Evolutionary conservation across 2,797 vertebrate species (phyloP), one percentile per base, ranked within the genome.

Genomic region (Intellagama lesueurii): DNA sequence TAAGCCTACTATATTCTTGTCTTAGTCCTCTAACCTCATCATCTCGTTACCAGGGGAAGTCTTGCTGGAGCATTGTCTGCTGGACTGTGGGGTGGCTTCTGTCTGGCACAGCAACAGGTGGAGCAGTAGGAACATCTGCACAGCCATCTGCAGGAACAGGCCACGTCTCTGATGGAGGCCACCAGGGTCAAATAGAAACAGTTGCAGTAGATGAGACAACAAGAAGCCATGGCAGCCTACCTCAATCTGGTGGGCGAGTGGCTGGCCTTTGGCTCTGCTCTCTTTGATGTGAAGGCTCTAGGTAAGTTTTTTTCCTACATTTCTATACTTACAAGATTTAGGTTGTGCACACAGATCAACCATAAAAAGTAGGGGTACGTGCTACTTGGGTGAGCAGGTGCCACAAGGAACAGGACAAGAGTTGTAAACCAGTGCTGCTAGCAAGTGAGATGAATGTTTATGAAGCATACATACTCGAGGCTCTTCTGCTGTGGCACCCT

Each of bases 251-350:
- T 98, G 84, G 97, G 98, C 83, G 98, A 98, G 96, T 99, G 98
- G 98, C 98, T 98, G 0, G 98, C 98, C 85, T 99, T 98, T 30
- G 98, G 98, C 94, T 98, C 98, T 96, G 98, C 98, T 0, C 98
- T 99, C 91, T 99, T 98, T 40, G 98, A 99, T 84, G 98, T 98
- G 47, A 97, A 98, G 94, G 97, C 98, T 92, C 98, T 95, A 95
- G 93, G 98, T 98, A 95, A 97, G 98, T 82, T 30, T 76, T 76
- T 69, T 7, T 47, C 72, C 78, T 68, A 30, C 56, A 56, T n/a
- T 40, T 69, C 24, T 24, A 49, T 19, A 56, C 26, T 76, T 68
- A 24, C 26, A n/a, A 17, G 32, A 60, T 47, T n/a, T 8, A 60
- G 52, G n/a, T 28, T 26, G 14, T 52, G 52, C 28, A 79, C 19